These are phyloP conservation scores for Synaphobranchus kaupii DNA, from an alignment of 2,797 vertebrate species.

Conservation along the genomic window DNA sequence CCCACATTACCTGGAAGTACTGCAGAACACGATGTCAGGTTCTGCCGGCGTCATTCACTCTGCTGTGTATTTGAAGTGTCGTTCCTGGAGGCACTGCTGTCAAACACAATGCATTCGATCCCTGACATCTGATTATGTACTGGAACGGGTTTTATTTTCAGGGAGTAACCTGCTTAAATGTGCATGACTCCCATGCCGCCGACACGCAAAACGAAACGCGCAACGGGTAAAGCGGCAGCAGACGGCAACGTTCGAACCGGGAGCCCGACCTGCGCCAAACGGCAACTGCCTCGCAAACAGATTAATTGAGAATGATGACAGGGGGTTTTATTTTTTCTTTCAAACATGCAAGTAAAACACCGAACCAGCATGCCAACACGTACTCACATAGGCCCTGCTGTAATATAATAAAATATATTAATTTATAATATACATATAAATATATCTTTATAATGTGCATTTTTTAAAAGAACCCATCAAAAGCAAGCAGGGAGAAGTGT, in stretches of 20 bases:
- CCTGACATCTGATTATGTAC: constrained; percentile 3
- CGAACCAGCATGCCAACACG: constrained; percentile 43
- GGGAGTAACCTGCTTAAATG: constrained; percentile 9
- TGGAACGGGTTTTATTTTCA: not conserved
- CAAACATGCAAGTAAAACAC: constrained; percentile 35
- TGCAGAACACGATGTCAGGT: no score
- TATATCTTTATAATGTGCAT: constrained; percentile 48
- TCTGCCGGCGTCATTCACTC: not conserved
- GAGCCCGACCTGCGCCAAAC: not conserved
- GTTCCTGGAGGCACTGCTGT: not conserved
- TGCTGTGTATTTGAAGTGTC: not conserved
- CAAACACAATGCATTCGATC: not conserved
- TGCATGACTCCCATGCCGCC: not conserved
- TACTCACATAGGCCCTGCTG: constrained; percentile 27
- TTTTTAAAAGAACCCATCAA: constrained; percentile 44
- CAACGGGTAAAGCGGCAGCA: not conserved
- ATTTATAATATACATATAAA: no score
- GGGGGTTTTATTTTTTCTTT: not conserved
- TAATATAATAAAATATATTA: no score
- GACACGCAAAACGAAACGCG: not conserved
- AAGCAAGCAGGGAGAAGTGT: constrained; percentile 38
- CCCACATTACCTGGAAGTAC: not conserved
- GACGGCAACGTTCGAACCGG: not conserved
- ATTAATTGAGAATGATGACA: not conserved
- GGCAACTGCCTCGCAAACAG: not conserved